Evolutionary conservation across 2,113 vertebrate genomes (phyloP).

Genomic region (Garra rufa): DNA sequence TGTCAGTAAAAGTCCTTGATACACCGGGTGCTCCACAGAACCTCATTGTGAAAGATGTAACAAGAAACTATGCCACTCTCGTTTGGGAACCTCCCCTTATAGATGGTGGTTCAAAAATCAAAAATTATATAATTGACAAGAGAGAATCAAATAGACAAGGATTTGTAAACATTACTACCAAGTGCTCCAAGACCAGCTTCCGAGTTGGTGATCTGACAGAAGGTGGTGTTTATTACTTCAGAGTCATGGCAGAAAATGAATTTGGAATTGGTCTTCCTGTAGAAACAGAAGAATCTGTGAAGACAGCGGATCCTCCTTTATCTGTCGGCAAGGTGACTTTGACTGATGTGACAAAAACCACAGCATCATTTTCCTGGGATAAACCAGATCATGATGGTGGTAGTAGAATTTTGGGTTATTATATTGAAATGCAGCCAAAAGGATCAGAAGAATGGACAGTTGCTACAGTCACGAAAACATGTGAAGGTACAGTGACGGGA

Average conservation of each 20-base stretch:
- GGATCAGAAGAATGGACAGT: conserved; percentile 92
- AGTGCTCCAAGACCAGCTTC: conserved; percentile 92
- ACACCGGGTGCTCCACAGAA: conserved; percentile 92
- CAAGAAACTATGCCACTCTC: conserved; percentile 87
- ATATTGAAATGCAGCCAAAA: conserved; percentile 94
- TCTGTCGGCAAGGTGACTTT: conserved; percentile 92
- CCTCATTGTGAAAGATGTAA: conserved; percentile 89
- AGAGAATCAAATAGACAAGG: conserved; percentile 95
- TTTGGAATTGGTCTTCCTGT: conserved; percentile 88
- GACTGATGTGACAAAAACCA: conserved; percentile 91
- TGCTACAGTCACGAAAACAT: conserved; percentile 88
- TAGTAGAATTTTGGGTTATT: conserved; percentile 92
- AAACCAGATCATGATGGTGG: conserved; percentile 97
- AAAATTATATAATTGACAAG: conserved; percentile 95
- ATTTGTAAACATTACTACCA: conserved; percentile 90
- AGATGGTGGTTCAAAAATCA: conserved; percentile 94
- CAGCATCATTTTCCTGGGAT: conserved; percentile 91
- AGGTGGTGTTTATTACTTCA: conserved; percentile 94
- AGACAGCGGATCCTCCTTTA: conserved; percentile 92
- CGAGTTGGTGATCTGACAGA: conserved; percentile 91
- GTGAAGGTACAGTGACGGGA: conserved; percentile 86
- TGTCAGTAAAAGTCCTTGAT: conserved; percentile 93
- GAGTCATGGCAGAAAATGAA: conserved; percentile 98
- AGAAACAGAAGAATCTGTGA: conserved; percentile 88
- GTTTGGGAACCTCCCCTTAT: conserved; percentile 94